Conservation (phyloP, 1,140 invertebrate species). For the Caerostris darwini region DNA sequence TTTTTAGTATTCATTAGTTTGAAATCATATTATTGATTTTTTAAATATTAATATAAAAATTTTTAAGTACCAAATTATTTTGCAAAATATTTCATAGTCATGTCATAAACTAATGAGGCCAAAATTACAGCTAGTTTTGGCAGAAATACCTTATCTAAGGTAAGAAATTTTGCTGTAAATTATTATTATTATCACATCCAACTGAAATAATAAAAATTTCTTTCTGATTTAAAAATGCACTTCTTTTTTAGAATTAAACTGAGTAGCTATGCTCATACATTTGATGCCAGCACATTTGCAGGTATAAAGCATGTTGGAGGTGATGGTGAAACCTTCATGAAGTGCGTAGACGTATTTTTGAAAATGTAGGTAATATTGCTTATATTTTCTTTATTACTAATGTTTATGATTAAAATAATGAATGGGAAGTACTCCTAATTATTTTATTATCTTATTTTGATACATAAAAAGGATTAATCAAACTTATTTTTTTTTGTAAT, state of each 20-base stretch:
- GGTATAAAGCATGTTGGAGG: constrained; percentile 80
- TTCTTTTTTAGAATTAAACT: constrained; percentile 60
- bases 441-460: too few species aligned
- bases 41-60: too few species aligned
- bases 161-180: constrained; percentile 79
- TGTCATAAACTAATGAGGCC: constrained; percentile 90
- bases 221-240: neutral
- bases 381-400: neutral
- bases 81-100: constrained; percentile 92
- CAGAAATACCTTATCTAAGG: constrained; percentile 92
- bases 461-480: too few species aligned
- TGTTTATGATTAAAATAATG: too few species aligned
- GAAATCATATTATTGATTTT: too few species aligned
- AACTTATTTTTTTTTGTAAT: too few species aligned
- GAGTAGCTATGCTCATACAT: constrained; percentile 3
- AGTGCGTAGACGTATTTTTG: constrained; percentile 85
- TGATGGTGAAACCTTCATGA: constrained; percentile 84
- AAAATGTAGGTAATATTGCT: constrained; percentile 80
- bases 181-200: too few species aligned
- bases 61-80: constrained; percentile 88
- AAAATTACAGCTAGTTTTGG: constrained; percentile 93
- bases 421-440: too few species aligned
- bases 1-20: too few species aligned
- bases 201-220: too few species aligned
- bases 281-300: constrained; percentile 75